Base-by-base conservation (phyloP, 2,888 invertebrate species). In the Tanaodytes sp. region DNA sequence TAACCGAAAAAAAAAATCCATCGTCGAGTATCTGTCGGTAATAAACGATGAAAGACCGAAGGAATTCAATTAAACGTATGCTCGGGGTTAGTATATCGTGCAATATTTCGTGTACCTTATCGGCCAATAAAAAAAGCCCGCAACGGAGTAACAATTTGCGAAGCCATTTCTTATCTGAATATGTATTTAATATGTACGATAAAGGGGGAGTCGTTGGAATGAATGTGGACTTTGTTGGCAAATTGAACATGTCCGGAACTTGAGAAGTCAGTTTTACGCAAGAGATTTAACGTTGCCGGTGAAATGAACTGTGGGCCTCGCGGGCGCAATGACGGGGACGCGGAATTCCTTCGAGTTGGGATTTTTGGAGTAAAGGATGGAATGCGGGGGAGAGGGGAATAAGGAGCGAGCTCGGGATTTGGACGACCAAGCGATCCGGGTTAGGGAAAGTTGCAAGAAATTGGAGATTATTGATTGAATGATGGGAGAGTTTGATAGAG, bases 381-480 rank as follows among this genome's bases (percentile, higher is more conserved):
- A 62, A 67, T 62, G 43, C 57, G 37, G 39, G 54, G 61, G 61
- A 61, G 61, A 57, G 57, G 37, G 39, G 54, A 55, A 66, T 66
- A 67, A 57, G 57, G 57, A 62, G 51, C 49, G 46, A 61, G 57
- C 61, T 45, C 48, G 48, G 54, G 66, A 61, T 66, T 66, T 61
- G 48, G 36, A 57, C 61, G 67, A 67, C 49, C 40, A 51, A 67
- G 30, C 55, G 61, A 55, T 67, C 51, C 55, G 61, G 54, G 66
- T 54, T 66, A 59, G 59, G 66, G 55, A 61, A 66, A 66, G 66
- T 66, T 66, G 61, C 55, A 61, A 61, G 66, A 66, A 66, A 66
- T 66, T 66, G 66, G 66, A 66, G 61, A 61, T 66, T 66, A 66
- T 66, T 66, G 66, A 66, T 66, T 66, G 66, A 66, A 61, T 66